phyloP scores from a whole-genome alignment of 2,888 invertebrate species.

The Ecdyonurus torrentis region DNA sequence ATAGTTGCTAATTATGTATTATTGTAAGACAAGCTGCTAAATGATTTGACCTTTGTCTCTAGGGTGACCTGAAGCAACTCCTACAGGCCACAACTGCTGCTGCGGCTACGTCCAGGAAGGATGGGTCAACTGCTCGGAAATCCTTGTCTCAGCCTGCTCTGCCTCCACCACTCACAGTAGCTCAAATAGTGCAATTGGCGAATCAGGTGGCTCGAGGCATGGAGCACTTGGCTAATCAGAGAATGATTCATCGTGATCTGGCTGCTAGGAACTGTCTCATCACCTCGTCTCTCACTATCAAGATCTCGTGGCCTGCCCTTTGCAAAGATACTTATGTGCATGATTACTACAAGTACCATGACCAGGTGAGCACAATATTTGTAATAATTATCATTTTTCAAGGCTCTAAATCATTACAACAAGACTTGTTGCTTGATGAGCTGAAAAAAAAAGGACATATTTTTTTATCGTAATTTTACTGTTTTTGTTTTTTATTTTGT shows the following conservation, averaged over 20 bases:
- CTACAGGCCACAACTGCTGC: conserved; percentile 40
- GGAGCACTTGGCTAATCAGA: conserved; percentile 55
- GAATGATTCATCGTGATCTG: conserved; percentile 79
- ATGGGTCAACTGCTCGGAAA: background rate
- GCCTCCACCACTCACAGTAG: conserved; percentile 45
- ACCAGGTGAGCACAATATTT: conserved; percentile 51
- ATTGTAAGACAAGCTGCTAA: no score
- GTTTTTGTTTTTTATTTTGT: no score
- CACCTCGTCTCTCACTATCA: conserved; percentile 58
- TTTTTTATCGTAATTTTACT: no score
- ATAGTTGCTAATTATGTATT: no score
- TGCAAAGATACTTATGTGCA: conserved; percentile 73
- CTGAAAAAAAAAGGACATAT: no score
- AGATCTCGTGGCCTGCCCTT: conserved; percentile 64
- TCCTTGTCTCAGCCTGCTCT: conserved; percentile 25
- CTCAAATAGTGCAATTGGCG: conserved; percentile 48
- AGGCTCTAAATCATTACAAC: no score
- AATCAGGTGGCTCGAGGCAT: conserved; percentile 67
- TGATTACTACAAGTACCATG: conserved; percentile 75
- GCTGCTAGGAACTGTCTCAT: conserved; percentile 85
- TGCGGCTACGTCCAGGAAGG: background rate
- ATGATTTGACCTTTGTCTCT: no score
- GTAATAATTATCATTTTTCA: no score
- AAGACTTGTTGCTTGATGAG: no score
- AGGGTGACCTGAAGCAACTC: conserved; percentile 89